These are phyloP conservation scores for Rhopalosiphum maidis DNA, from an alignment of 1,140 invertebrate species.

Conservation along the genomic window DNA sequence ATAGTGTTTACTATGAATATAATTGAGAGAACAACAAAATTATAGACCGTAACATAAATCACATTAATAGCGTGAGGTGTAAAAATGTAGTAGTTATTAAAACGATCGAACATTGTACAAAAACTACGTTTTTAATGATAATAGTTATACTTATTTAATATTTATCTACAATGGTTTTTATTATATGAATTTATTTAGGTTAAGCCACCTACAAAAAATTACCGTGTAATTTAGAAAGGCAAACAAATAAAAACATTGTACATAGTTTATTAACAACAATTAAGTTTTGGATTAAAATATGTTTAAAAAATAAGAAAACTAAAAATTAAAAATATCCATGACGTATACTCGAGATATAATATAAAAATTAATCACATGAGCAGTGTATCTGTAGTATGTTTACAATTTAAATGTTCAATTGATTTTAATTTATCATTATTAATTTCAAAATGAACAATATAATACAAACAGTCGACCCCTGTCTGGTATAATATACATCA, in stretches of 20 bases:
- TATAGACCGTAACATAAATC: background rate
- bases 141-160: background rate
- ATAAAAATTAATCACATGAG: background rate
- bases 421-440: background rate
- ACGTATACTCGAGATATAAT: background rate
- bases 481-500: background rate
- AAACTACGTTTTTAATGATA: slow-evolving; percentile 7
- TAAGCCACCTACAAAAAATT: background rate
- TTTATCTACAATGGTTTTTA: background rate
- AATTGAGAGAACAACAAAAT: background rate
- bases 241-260: background rate
- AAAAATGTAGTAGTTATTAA: background rate
- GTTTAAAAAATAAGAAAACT: background rate
- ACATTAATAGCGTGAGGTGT: background rate
- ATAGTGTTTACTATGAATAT: background rate
- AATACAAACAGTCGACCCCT: background rate
- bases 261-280: background rate
- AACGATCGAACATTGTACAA: background rate
- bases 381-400: background rate
- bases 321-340: background rate
- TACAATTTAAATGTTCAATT: background rate
- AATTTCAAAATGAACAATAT: background rate
- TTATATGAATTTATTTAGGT: background rate
- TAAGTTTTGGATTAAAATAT: background rate
- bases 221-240: background rate